Conservation (phyloP, 2,797 vertebrate species). For the Fundulus diaphanus region DNA sequence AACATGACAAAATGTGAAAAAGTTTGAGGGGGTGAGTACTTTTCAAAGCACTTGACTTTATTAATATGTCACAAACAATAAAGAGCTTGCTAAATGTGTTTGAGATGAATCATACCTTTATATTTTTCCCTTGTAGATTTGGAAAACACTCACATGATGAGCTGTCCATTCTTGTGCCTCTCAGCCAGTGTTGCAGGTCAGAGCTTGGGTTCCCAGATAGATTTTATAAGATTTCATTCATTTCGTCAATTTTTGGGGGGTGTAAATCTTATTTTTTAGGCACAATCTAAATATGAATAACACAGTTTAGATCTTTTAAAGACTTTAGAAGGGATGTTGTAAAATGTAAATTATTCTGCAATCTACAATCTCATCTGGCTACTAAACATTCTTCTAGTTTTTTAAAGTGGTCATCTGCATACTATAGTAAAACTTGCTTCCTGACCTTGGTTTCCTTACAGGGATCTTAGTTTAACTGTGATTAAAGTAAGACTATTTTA, state of each 20-base stretch:
- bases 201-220: neutral
- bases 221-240: neutral
- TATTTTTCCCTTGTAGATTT: constrained; percentile 80
- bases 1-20: neutral
- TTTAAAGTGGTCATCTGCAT: neutral
- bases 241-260: neutral
- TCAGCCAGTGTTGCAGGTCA: constrained; percentile 98
- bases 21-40: neutral
- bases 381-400: neutral
- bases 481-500: too few species aligned
- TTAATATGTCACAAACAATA: neutral
- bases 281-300: neutral
- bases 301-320: neutral
- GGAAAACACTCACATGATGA: constrained; percentile 97
- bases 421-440: neutral
- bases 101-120: neutral
- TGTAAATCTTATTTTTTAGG: too few species aligned
- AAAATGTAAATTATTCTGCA: neutral
- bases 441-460: neutral
- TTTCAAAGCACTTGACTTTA: neutral
- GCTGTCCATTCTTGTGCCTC: constrained; percentile 94
- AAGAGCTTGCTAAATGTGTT: neutral
- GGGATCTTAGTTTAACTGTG: too few species aligned
- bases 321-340: neutral
- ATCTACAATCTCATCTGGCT: neutral